Conservation (phyloP, 2,888 invertebrate genomes). For the Phanerotoma sp. region DNA sequence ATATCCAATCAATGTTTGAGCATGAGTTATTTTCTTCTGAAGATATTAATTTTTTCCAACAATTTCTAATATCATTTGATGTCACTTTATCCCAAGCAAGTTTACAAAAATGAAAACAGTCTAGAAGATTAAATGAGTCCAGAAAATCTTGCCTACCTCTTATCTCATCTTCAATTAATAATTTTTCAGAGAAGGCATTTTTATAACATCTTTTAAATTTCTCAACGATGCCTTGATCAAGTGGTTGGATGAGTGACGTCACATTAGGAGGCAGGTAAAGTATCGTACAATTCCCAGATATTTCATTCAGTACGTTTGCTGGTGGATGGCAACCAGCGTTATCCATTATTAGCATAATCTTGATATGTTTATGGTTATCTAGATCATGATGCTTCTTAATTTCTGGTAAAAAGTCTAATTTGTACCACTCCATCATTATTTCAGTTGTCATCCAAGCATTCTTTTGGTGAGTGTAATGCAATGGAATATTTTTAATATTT, state of each 20-base stretch:
- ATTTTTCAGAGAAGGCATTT: conserved; percentile 1
- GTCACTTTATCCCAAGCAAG: conserved; percentile 11
- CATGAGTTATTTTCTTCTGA: background rate
- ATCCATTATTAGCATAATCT: conserved; percentile 22
- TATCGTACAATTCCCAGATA: conserved; percentile 6
- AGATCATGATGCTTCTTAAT: background rate
- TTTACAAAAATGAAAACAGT: conserved; percentile 8
- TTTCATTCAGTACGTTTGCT: conserved; percentile 8
- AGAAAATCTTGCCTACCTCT: background rate
- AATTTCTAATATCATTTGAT: background rate
- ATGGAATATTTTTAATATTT: conserved; percentile 4
- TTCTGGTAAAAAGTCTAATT: conserved; percentile 11
- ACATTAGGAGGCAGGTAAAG: conserved; percentile 20
- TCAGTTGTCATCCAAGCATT: conserved; percentile 18
- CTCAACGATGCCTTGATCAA: conserved; percentile 23
- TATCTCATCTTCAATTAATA: background rate
- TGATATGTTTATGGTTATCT: background rate
- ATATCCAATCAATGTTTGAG: background rate
- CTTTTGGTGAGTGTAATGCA: conserved; percentile 12
- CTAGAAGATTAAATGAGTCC: conserved; percentile 1
- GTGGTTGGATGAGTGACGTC: conserved; percentile 18
- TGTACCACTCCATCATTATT: conserved; percentile 13
- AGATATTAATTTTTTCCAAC: background rate
- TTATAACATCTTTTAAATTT: conserved; percentile 17
- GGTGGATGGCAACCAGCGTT: conserved; percentile 25